These are phyloP conservation scores for Dendrolimus pini DNA, from an alignment of 2,888 invertebrate species.

Conservation along the genomic window DNA sequence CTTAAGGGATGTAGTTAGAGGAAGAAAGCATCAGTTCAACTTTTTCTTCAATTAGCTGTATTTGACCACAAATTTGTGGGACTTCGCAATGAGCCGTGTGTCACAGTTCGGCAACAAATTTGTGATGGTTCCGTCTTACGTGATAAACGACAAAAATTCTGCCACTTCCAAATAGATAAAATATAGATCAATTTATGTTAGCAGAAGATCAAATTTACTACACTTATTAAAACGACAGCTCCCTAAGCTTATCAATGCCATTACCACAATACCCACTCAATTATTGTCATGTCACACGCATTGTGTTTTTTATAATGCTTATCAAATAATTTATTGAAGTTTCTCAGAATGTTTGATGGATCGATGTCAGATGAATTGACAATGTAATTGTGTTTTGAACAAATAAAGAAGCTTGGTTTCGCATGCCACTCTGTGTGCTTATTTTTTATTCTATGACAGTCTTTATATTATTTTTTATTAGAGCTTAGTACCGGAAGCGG, in stretches of 20 bases:
- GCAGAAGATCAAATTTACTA: neutral
- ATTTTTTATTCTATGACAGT: too few species aligned
- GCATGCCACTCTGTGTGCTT: too few species aligned
- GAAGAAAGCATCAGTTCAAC: too few species aligned
- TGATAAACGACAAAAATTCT: too few species aligned
- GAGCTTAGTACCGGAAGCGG: too few species aligned
- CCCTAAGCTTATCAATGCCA: conserved; percentile 20
- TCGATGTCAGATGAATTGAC: conserved; percentile 10
- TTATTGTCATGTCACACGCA: conserved; percentile 41
- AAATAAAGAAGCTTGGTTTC: neutral
- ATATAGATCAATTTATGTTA: neutral
- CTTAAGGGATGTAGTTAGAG: too few species aligned
- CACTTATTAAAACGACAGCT: neutral
- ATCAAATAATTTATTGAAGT: conserved; percentile 25
- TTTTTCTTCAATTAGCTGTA: too few species aligned
- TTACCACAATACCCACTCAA: conserved; percentile 30
- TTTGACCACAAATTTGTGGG: too few species aligned
- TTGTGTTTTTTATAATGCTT: conserved; percentile 35
- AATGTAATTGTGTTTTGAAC: conserved; percentile 2
- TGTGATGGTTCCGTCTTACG: too few species aligned
- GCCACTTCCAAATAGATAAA: neutral
- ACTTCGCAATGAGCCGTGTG: too few species aligned
- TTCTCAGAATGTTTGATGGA: conserved; percentile 34
- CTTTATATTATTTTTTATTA: too few species aligned
- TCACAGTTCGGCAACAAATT: too few species aligned